Conservation (phyloP, 2,113 vertebrate genomes). For the Ramphastos sulfuratus region DNA sequence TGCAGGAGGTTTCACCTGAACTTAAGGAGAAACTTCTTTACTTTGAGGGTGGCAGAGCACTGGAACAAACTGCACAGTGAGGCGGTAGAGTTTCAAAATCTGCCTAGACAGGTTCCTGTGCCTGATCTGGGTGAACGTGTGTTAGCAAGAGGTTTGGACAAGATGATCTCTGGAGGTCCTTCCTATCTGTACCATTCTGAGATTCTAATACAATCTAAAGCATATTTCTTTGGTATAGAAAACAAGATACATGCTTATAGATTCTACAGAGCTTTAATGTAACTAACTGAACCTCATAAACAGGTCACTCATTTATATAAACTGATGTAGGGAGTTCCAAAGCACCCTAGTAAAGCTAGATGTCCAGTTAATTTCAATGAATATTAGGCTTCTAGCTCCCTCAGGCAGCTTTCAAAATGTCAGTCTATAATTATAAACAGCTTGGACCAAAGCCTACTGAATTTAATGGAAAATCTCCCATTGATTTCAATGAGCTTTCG, state of each 20-base stretch:
- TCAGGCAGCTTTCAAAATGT: conserved; percentile 56
- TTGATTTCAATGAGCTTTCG: conserved; percentile 46
- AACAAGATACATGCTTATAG: not conserved
- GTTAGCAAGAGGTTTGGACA: no score
- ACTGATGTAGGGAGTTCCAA: not conserved
- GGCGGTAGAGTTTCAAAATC: no score
- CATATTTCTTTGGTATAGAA: not conserved
- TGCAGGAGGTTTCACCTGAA: no score
- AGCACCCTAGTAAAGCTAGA: conserved; percentile 9
- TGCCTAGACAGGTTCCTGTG: no score
- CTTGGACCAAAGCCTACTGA: conserved; percentile 35
- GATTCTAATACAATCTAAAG: not conserved
- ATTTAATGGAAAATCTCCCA: conserved; percentile 40
- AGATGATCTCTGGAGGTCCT: no score
- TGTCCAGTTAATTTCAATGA: conserved; percentile 53
- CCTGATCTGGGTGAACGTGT: no score
- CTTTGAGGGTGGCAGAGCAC: no score
- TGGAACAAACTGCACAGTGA: no score
- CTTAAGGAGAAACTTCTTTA: no score
- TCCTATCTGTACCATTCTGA: no score
- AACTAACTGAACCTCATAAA: not conserved
- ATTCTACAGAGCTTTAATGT: not conserved
- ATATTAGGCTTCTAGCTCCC: conserved; percentile 38
- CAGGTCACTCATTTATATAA: conserved; percentile 24
- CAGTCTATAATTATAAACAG: conserved; percentile 37